phyloP scores from a whole-genome alignment of 2,888 invertebrate species.

The Luffia ferchaultella region DNA sequence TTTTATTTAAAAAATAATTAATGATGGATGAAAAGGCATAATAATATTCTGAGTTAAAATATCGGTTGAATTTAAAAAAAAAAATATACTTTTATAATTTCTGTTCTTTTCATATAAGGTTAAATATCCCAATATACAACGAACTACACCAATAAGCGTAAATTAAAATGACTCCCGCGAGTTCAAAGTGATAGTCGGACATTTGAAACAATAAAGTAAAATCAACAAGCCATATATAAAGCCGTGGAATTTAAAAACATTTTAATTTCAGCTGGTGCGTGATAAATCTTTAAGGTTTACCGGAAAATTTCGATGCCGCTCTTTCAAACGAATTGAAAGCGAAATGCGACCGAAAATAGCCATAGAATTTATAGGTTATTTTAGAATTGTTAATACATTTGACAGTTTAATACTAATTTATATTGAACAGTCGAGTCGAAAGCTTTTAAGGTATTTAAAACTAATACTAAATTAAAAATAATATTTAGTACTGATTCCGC shows the following conservation, averaged over 20 bases:
- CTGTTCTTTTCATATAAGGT: too few species aligned
- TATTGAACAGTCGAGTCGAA: background rate
- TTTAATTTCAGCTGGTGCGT: slow-evolving; percentile 6
- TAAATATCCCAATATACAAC: too few species aligned
- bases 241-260: background rate
- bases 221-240: background rate
- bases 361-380: slow-evolving; percentile 5
- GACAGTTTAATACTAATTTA: slow-evolving; percentile 2
- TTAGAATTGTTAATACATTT: background rate
- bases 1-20: too few species aligned
- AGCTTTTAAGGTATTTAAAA: background rate
- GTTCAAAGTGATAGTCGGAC: too few species aligned
- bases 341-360: slow-evolving; percentile 7
- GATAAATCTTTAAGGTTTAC: slow-evolving; percentile 4
- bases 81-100: too few species aligned
- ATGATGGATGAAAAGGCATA: too few species aligned
- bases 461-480: too few species aligned
- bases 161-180: too few species aligned
- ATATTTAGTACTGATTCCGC: too few species aligned
- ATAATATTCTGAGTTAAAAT: too few species aligned
- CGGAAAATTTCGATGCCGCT: slow-evolving; percentile 3
- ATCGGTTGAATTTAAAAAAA: too few species aligned
- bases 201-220: background rate
- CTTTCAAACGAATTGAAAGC: slow-evolving; percentile 7
- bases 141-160: too few species aligned